Percentiles rank a stretch among this genome's conserved stretches.
These are phyloP conservation scores for Heteractis magnifica DNA, from an alignment of 92 coral and sea anemone species.

Conservation along the genomic window DNA sequence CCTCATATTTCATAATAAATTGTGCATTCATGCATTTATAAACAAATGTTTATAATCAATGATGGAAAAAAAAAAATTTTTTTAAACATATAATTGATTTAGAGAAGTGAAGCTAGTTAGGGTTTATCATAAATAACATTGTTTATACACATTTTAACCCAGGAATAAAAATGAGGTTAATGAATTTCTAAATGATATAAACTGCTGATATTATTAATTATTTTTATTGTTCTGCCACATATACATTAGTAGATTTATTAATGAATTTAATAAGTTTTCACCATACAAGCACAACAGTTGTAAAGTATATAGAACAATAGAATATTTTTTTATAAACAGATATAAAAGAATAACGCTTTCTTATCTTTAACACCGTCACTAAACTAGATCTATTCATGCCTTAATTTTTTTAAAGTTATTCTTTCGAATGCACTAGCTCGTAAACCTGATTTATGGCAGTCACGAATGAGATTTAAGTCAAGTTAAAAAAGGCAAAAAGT, in stretches of 20 bases:
- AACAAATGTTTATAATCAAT: no score
- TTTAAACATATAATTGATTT: no score
- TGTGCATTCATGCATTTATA: no score
- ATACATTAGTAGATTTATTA: background rate
- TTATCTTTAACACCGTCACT: background rate
- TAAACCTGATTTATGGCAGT: background rate
- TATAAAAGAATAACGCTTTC: background rate
- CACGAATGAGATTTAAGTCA: background rate
- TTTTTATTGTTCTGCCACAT: background rate
- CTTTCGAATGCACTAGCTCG: background rate
- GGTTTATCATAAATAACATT: no score
- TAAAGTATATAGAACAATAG: no score
- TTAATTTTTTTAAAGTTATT: background rate
- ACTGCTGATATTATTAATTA: no score
- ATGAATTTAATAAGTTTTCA: background rate
- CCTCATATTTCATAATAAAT: no score
- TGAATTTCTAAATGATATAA: background rate
- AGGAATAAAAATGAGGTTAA: no score
- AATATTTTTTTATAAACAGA: background rate
- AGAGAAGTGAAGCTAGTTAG: no score
- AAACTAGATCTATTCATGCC: background rate
- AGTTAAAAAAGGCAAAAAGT: background rate
- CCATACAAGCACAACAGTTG: background rate
- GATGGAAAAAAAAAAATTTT: no score
- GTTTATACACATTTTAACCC: no score